These are phyloP conservation scores for Oxyruncus cristatus DNA, from an alignment of 2,113 vertebrate genomes.

Conservation along the genomic window DNA sequence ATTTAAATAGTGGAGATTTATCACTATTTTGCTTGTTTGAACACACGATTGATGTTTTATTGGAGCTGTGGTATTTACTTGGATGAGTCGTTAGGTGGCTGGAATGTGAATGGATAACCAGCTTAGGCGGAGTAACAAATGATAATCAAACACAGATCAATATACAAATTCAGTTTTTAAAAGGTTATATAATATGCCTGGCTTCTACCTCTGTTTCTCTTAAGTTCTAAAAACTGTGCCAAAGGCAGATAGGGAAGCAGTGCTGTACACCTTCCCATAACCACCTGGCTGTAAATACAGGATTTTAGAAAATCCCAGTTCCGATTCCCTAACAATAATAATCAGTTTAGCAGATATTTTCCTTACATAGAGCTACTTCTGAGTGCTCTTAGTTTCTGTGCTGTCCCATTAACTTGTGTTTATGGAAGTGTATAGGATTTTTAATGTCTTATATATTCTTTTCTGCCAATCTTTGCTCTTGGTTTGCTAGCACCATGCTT, in stretches of 20 bases:
- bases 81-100: background rate
- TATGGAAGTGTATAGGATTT: background rate
- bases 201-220: background rate
- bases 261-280: background rate
- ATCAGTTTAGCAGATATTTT: background rate
- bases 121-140: background rate
- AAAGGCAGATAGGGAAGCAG: background rate
- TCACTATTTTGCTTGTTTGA: background rate
- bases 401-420: background rate
- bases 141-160: background rate
- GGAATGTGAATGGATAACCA: background rate
- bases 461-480: background rate
- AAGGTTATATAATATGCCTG: background rate
- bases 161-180: background rate
- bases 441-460: background rate
- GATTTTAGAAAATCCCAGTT: background rate
- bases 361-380: background rate
- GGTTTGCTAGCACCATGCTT: background rate
- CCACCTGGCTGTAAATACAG: background rate
- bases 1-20: background rate
- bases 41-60: background rate
- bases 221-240: background rate
- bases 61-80: background rate
- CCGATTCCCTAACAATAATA: background rate
- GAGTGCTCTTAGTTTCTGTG: background rate